Evolutionary conservation across 2,888 invertebrate genomes (phyloP), one percentile per base, ranked within the genome.

Genomic region (Epinotia bilunana): DNA sequence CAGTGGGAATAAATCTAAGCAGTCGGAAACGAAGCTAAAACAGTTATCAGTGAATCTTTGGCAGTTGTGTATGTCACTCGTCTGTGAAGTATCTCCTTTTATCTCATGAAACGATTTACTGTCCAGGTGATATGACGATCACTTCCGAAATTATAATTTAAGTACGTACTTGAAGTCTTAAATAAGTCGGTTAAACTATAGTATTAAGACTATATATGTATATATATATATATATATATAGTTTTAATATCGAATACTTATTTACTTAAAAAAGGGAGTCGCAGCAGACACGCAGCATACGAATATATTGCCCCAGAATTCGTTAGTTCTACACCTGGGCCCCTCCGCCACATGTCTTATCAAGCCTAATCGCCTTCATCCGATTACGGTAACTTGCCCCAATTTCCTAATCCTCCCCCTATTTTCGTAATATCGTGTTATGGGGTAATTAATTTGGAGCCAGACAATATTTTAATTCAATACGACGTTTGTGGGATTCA

Each of bases 401-500:
- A 86, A 80, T 87, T 87, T 77, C 80, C 63, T 64, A 72, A 62
- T 64, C 71, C 77, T 77, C 80, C 84, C 80, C 82, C 81, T 79
- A 77, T 76, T 79, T 80, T 82, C 85, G 84, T 87, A 89, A 88
- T 92, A 88, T 86, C 93, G 90, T 93, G 92, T 90, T 88, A 86
- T 81, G 78, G 81, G 83, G 90, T 92, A 93, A 93, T 93, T 92
- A 93, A 92, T 93, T 91, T 89, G 83, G 85, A 80, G 81, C 83
- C 81, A 86, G 88, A 87, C 88, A 90, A 90, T 92, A 92, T 90
- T 92, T 92, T 92, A 93, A 91, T 91, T 88, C 88, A 91, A 92
- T 91, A 91, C 88, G 63, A 70, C 69, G 64, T 65, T 71, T 75
- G 70, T 86, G 83, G 89, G 86, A 89, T 87, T 83, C 82, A 88